phyloP scores from a whole-genome alignment of 2,888 invertebrate species.

The Campoplex capitator region DNA sequence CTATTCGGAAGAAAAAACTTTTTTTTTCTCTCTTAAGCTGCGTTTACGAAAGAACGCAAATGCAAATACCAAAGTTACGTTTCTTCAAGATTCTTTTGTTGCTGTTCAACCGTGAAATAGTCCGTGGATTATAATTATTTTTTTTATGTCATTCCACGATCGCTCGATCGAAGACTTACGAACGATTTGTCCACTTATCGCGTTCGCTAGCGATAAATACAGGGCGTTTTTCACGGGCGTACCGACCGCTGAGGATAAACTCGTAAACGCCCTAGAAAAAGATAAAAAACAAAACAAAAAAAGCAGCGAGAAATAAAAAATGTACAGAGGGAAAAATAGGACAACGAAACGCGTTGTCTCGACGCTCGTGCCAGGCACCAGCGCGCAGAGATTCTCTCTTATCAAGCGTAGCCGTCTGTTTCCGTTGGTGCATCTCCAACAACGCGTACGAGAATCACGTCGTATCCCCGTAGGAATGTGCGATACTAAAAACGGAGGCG shows the following conservation, averaged over 20 bases:
- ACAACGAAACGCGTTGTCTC: neutral
- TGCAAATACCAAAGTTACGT: no score
- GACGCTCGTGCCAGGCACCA: slow-evolving; percentile 24
- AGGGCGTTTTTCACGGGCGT: slow-evolving; percentile 14
- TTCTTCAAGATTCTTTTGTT: no score
- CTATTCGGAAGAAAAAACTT: no score
- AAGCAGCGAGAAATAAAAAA: neutral
- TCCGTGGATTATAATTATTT: no score
- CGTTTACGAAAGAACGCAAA: no score
- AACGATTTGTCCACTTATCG: neutral
- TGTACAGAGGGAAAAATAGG: neutral
- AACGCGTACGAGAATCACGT: neutral
- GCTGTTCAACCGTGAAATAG: no score
- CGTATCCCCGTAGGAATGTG: neutral
- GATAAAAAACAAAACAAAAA: neutral
- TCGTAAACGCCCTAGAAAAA: neutral
- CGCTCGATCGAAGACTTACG: neutral
- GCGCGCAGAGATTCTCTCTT: slow-evolving; percentile 37
- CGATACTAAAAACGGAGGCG: neutral
- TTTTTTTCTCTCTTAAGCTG: no score
- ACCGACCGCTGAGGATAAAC: neutral
- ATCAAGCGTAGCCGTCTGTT: slow-evolving; percentile 59
- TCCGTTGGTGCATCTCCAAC: slow-evolving; percentile 27
- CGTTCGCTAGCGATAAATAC: neutral
- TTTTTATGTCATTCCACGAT: neutral